Percentiles rank a stretch among this genome's conserved stretches.
Evolutionary conservation across 2,113 vertebrate species (phyloP).

Genomic region (Ophiodon elongatus): DNA sequence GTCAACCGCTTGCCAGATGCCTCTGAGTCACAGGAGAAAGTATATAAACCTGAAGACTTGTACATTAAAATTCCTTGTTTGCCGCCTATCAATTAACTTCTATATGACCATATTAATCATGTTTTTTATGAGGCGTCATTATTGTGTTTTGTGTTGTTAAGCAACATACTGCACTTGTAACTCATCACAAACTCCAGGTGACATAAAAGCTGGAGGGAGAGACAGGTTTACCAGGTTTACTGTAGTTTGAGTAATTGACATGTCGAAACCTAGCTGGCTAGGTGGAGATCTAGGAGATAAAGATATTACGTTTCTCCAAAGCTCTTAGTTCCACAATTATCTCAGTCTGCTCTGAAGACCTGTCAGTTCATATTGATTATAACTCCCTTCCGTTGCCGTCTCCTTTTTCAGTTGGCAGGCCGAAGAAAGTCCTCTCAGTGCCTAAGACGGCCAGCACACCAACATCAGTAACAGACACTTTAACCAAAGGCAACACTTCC

Average conservation of each 20-base stretch:
- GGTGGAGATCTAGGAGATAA: constrained; percentile 62
- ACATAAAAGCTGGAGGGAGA: constrained; percentile 32
- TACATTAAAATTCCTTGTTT: constrained; percentile 47
- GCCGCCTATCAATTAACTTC: constrained; percentile 20
- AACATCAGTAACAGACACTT: constrained; percentile 68
- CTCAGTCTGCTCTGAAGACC: constrained; percentile 39
- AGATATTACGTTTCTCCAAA: constrained; percentile 56
- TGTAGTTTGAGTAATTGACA: constrained; percentile 57
- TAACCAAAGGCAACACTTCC: constrained; percentile 82
- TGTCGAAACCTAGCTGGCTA: constrained; percentile 56
- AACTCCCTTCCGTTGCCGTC: constrained; percentile 21
- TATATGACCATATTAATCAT: constrained; percentile 47
- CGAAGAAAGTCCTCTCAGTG: constrained; percentile 84
- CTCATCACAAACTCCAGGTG: constrained; percentile 37
- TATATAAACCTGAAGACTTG: constrained; percentile 11
- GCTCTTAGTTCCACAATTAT: constrained; percentile 54
- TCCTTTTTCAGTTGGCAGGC: constrained; percentile 83
- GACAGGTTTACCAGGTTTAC: constrained; percentile 70
- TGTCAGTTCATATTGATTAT: constrained; percentile 51
- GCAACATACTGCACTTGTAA: constrained; percentile 38
- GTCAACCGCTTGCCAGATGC: constrained; percentile 41
- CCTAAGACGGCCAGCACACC: constrained; percentile 73
- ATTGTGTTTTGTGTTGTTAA: constrained; percentile 23
- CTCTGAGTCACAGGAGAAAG: constrained; percentile 16
- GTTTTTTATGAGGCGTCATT: constrained; percentile 40